Evolutionary conservation across 2,113 vertebrate species (phyloP).

Genomic region (Elephantulus edwardii): DNA sequence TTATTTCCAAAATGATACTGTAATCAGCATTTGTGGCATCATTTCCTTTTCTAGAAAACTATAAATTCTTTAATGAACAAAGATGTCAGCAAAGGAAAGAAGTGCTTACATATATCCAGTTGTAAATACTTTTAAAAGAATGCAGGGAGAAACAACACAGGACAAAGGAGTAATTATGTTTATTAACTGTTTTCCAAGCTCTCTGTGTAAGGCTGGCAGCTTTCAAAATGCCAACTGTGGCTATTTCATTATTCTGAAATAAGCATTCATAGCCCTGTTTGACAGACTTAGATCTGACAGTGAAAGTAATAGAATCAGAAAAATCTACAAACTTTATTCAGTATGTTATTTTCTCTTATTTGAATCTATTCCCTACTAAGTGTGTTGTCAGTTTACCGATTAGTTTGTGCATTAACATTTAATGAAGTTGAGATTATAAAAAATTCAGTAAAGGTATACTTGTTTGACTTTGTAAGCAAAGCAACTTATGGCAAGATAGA

Average conservation of each 20-base stretch:
- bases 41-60: slow-evolving; percentile 12
- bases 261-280: slow-evolving; percentile 53
- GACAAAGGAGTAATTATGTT: slow-evolving; percentile 51
- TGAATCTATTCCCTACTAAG: slow-evolving; percentile 61
- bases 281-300: slow-evolving; percentile 41
- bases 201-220: slow-evolving; percentile 49
- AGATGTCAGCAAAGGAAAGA: slow-evolving; percentile 28
- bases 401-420: slow-evolving; percentile 59
- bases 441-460: slow-evolving; percentile 55
- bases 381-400: slow-evolving; percentile 51
- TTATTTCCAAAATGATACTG: not conserved
- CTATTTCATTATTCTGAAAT: slow-evolving; percentile 62
- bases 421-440: slow-evolving; percentile 65
- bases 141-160: slow-evolving; percentile 23
- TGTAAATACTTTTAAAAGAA: slow-evolving; percentile 49
- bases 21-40: not conserved
- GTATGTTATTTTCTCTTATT: slow-evolving; percentile 39
- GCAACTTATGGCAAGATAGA: slow-evolving; percentile 37
- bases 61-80: slow-evolving; percentile 37
- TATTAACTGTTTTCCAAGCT: slow-evolving; percentile 61
- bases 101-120: not conserved
- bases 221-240: slow-evolving; percentile 63
- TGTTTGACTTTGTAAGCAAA: slow-evolving; percentile 44
- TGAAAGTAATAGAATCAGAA: slow-evolving; percentile 34
- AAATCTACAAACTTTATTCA: slow-evolving; percentile 19